A percentile compares a stretch with the other conserved stretches of the same genome.
Evolutionary conservation across 2,797 vertebrate species (phyloP).

Genomic region (Avahi laniger): DNA sequence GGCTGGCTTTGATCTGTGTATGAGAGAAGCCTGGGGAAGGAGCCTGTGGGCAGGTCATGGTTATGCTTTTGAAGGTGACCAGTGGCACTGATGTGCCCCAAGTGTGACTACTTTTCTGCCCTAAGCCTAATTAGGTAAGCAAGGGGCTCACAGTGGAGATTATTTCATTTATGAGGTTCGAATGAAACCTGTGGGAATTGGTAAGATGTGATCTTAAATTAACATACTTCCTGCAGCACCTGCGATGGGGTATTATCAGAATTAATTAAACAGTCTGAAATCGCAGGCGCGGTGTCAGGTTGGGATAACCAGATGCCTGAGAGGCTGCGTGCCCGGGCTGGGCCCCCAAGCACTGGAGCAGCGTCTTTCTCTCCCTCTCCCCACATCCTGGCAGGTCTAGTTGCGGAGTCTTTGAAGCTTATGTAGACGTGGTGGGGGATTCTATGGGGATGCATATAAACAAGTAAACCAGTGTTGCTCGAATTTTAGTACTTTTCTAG

Average conservation of each 20-base stretch:
- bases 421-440: slow-evolving; percentile 65
- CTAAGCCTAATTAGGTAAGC: slow-evolving; percentile 76
- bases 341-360: slow-evolving; percentile 47
- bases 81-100: slow-evolving; percentile 21
- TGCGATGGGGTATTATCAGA: slow-evolving; percentile 75
- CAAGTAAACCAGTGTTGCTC: slow-evolving; percentile 71
- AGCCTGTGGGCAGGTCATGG: background rate
- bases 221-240: slow-evolving; percentile 71
- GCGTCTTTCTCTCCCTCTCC: slow-evolving; percentile 48
- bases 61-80: slow-evolving; percentile 68
- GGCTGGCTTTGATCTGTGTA: slow-evolving; percentile 55
- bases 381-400: slow-evolving; percentile 58
- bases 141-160: slow-evolving; percentile 54
- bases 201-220: slow-evolving; percentile 77
- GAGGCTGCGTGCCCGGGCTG: slow-evolving; percentile 13
- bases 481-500: slow-evolving; percentile 70
- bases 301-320: slow-evolving; percentile 76
- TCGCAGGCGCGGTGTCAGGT: slow-evolving; percentile 62
- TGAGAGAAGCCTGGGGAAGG: slow-evolving; percentile 21
- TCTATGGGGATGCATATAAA: slow-evolving; percentile 81
- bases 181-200: slow-evolving; percentile 71
- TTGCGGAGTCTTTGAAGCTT: slow-evolving; percentile 79
- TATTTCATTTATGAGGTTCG: slow-evolving; percentile 76
- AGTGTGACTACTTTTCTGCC: slow-evolving; percentile 9
- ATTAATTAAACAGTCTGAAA: slow-evolving; percentile 81